Percentiles rank a stretch among this genome's conserved stretches.
These are phyloP conservation scores for Luscinia megarhynchos DNA, from an alignment of 2,797 vertebrate genomes.

Conservation along the genomic window DNA sequence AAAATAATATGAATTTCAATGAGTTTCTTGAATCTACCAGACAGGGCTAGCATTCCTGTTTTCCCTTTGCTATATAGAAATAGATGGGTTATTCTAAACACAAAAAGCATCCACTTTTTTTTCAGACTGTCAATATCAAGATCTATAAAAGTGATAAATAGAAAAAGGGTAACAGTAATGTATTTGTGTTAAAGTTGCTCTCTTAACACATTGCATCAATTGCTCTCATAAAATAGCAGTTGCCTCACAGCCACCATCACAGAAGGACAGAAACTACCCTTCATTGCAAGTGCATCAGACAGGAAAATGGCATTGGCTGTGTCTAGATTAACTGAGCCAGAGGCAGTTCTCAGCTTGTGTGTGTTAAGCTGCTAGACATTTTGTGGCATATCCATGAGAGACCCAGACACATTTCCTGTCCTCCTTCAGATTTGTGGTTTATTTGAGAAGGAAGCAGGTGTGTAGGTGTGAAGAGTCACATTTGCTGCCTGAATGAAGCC, in stretches of 20 bases:
- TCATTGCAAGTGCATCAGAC: not conserved
- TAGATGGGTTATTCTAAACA: not conserved
- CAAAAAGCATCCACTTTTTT: not conserved
- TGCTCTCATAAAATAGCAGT: not conserved
- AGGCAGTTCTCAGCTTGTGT: not conserved
- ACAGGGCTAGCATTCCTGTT: not conserved
- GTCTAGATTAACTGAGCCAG: not conserved
- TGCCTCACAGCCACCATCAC: not conserved
- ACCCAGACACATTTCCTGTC: not conserved
- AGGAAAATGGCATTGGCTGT: not conserved
- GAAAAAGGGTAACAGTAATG: not conserved
- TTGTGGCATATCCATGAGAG: not conserved
- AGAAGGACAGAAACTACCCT: not conserved
- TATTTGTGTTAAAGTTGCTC: not conserved
- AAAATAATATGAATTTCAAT: not conserved
- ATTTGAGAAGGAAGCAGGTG: not conserved
- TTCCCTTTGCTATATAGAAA: not conserved
- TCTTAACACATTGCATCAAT: not conserved
- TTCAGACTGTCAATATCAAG: not conserved
- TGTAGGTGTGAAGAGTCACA: not conserved
- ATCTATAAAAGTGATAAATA: not conserved
- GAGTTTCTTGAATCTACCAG: not conserved
- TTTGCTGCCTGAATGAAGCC: not conserved
- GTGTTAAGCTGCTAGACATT: not conserved
- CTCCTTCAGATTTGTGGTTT: not conserved